phyloP scores from a whole-genome alignment of 2,797 vertebrate species.

The Smutsia gigantea region DNA sequence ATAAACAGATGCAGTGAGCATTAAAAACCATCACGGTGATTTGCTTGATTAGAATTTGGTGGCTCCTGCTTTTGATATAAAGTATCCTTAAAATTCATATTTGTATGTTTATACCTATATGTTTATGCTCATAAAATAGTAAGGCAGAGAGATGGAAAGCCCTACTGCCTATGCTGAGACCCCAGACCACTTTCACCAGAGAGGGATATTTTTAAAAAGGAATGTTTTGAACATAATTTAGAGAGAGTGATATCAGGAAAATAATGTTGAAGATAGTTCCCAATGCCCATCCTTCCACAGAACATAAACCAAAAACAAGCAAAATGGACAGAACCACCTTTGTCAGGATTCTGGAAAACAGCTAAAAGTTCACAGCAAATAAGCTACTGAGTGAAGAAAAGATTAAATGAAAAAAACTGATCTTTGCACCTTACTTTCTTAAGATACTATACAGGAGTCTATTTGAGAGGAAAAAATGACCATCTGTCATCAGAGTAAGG shows the following conservation, averaged over 20 bases:
- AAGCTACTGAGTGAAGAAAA: background rate
- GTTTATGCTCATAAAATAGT: background rate
- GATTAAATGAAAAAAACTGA: background rate
- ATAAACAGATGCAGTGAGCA: conserved; percentile 82
- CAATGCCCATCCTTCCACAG: background rate
- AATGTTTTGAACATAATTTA: background rate
- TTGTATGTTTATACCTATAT: background rate
- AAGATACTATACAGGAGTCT: background rate
- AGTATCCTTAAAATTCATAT: background rate
- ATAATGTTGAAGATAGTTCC: background rate
- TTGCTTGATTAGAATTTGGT: conserved; percentile 80
- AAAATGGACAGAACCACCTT: background rate
- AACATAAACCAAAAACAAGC: background rate
- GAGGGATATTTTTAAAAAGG: background rate
- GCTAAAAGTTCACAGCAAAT: background rate
- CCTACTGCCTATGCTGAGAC: background rate
- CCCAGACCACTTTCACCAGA: background rate
- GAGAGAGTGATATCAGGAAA: background rate
- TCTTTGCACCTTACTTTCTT: background rate
- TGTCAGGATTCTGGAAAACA: background rate
- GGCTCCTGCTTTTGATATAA: conserved; percentile 57
- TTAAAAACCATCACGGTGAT: conserved; percentile 81
- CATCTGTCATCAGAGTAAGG: background rate
- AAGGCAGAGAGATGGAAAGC: rapidly evolving
- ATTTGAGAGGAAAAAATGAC: background rate